Percentiles rank a stretch among this genome's conserved stretches.
Conservation (phyloP, 2,113 vertebrate genomes). For the Leucopsar rothschildi region DNA sequence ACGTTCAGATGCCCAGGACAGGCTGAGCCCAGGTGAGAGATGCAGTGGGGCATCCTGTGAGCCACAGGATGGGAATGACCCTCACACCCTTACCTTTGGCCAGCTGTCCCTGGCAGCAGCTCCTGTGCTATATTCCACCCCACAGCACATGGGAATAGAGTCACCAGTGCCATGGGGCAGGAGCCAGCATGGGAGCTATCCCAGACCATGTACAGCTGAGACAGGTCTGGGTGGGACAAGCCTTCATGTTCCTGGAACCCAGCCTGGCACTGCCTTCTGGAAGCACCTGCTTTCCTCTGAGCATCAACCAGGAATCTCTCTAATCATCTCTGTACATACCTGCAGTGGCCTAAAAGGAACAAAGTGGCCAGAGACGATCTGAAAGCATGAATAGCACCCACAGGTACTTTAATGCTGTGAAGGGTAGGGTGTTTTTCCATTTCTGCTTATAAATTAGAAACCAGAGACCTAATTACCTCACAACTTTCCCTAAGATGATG, state of each 20-base stretch:
- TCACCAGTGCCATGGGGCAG: accelerated
- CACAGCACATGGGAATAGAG: accelerated
- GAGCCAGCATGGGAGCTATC: accelerated
- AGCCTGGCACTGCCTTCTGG: not conserved
- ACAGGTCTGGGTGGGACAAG: not conserved
- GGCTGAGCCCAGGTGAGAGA: not conserved
- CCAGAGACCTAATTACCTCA: not conserved
- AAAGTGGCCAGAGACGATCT: not conserved
- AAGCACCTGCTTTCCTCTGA: not conserved
- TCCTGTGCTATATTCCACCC: not conserved
- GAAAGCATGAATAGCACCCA: not conserved
- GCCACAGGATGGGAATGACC: not conserved
- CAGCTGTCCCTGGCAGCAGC: not conserved
- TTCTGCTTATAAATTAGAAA: not conserved
- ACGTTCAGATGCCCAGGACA: not conserved
- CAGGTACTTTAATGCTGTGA: not conserved
- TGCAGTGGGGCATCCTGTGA: not conserved
- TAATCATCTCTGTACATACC: not conserved
- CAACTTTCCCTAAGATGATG: not conserved
- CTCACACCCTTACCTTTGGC: not conserved
- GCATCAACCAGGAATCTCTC: accelerated
- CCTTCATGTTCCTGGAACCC: accelerated
- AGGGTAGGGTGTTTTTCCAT: not conserved
- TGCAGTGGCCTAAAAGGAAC: not conserved
- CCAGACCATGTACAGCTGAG: not conserved